Base-by-base conservation (phyloP, 2,797 vertebrate species). In the Streptopelia turtur region DNA sequence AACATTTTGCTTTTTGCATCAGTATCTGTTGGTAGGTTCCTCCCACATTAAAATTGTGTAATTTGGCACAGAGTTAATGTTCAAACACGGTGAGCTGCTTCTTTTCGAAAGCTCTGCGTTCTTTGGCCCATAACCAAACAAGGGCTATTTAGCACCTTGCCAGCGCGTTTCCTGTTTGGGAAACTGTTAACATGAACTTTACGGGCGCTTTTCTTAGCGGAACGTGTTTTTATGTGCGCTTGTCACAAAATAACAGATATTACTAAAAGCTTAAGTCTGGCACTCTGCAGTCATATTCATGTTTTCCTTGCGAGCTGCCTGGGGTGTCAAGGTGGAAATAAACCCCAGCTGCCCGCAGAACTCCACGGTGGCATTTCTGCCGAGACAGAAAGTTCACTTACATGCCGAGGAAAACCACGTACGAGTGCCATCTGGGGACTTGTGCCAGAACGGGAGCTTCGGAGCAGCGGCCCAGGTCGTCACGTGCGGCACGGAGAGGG, bases 61-160 rank as follows among this genome's bases (percentile, higher is more conserved):
- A 91, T 96, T 94, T 95, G 95, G 85, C 94, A 91, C 71, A 3
- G 88, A 93, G 66, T 94, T 94, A 90, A 83, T 68, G 80, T 94
- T 89, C 63, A 65, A 90, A 84, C 68, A 79, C 0, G 13, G 74
- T 55, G 63, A 94, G 87, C 81, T 43, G 83, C 80, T 91, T 84
- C 77, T 80, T 90, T 89, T 88, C 90, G 84, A 17, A 89, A 72
- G 74, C 74, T 56, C 77, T 63, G 56, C 5, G 0, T 76, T 91
- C 88, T 72, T 94, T 96, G 95, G 94, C 89, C 91, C 9, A 8
- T 81, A 72, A 94, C 87, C 95, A 96, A 94, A 88, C 89, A 88
- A 93, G 89, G 95, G 83, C 91, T 94, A 88, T 95, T 97, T 95
- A 94, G 94, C 94, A 92, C 93, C 91, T 95, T 93, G 93, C 95